Evolutionary conservation across 2,113 vertebrate species (phyloP), one percentile per base, ranked within the genome.

Genomic region (Sus scrofa): DNA sequence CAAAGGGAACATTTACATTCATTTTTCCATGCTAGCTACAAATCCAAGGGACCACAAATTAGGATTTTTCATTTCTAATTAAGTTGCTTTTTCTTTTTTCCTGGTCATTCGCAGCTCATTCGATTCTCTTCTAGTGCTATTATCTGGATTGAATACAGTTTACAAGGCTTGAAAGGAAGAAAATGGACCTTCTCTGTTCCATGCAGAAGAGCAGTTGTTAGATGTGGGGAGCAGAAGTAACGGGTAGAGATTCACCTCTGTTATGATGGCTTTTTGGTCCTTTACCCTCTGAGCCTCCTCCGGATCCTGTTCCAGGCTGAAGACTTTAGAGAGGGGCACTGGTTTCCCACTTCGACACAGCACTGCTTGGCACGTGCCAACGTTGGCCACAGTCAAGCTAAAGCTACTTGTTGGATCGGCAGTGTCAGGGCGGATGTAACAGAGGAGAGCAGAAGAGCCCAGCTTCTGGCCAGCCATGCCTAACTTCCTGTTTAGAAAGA

Each of bases 381-480:
- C 99, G 1, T 99, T 99, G 97, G 99, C 99, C 98, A 99, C 99
- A 1, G 98, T 99, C 94, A 99, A 98, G 96, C 98, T 99, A 81
- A 99, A 99, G 98, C 93, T 98, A 97, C 99, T 98, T 52, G 98
- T 98, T n/a, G 99, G 96, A 75, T 99, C 99, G 0, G 99, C 98
- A 89, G 95, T 97, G 91, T 99, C 99, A 3, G 98, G 99, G 91
- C 98, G 99, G 96, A 99, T 98, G 75, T 99, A 99, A 98, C 99
- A 99, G 82, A 99, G 98, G 96, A 99, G 98, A 96, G 99, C 99
- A 26, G 99, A 99, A 27, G 99, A 99, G 32, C 99, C 99, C 94
- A 99, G 98, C 98, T 99, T 99, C 98, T 99, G 99, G 30, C 99
- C 99, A 54, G 99, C 99, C 99, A 99, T 99, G 75, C 99, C 99